Conservation (phyloP, 2,888 invertebrate species). For the Autographa pulchrina region DNA sequence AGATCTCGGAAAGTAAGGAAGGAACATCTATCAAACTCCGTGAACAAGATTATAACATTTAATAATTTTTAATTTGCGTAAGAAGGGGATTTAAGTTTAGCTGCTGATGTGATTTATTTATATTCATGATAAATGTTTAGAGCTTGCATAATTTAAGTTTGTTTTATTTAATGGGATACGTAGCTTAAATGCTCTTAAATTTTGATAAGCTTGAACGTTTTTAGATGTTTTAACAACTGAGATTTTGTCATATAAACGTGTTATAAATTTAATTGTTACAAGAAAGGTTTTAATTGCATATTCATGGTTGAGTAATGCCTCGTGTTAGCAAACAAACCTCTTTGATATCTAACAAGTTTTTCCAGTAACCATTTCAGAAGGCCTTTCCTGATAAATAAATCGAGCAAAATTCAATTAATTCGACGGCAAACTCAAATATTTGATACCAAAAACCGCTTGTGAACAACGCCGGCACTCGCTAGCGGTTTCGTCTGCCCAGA, state of each 20-base stretch:
- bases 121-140: constrained; percentile 9
- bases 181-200: background rate
- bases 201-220: background rate
- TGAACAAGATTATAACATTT: constrained; percentile 64
- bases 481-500: constrained; percentile 32
- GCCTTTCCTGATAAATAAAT: constrained; percentile 16
- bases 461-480: constrained; percentile 39
- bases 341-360: background rate
- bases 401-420: constrained; percentile 47
- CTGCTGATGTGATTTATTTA: constrained; percentile 50
- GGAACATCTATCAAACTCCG: constrained; percentile 70
- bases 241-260: background rate
- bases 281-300: background rate
- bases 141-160: background rate
- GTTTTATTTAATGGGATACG: background rate
- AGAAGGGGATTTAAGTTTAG: constrained; percentile 40
- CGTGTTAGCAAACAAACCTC: background rate
- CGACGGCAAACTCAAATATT: constrained; percentile 59
- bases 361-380: constrained; percentile 8
- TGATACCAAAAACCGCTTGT: constrained; percentile 44
- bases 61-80: constrained; percentile 49
- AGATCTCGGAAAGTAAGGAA: constrained; percentile 51
- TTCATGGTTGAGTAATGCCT: background rate
- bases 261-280: background rate
- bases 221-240: background rate